Base-by-base conservation (phyloP, 2,797 vertebrate genomes). In the Eremophila alpestris region DNA sequence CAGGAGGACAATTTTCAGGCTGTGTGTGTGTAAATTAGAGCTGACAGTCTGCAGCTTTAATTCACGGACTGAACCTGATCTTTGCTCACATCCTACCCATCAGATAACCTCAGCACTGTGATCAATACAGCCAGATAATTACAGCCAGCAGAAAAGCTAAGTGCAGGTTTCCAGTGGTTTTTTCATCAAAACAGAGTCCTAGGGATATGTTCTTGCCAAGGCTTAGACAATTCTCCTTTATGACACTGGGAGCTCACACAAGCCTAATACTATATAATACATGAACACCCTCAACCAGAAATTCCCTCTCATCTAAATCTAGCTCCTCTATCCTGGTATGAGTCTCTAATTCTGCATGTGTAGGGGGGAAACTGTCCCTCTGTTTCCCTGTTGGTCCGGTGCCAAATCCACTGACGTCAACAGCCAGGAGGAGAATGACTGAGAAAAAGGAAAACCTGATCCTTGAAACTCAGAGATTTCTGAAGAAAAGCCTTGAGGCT, bases 71-170 rank as follows among this genome's bases (percentile, higher is more conserved):
- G 51, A 91, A 69, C 82, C 87, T 77, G 89, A 94, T 90, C 89
- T 96, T 77, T 91, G 52, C 84, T 85, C 86, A 49, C 62, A 93
- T 71, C 63, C 76, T 95, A 84, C 75, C 54, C 77, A 90, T 82
- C 45, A 40, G 84, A 90, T 87, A 92, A 93, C 64, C 64, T 90
- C 46, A 89, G 76, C 74, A 88, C 83, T 83, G 23, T 36, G 41
- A 95, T 97, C 94, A 83, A 93, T 96, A 96, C 55, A 64, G 87
- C 23, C 54, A 96, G 90, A 96, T 95, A 95, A 96, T 95, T 97
- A 77, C 64, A 94, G 73, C 46, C 84, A 93, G 73, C 94, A 83
- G 86, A 84, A 93, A 96, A 93, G 52, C 63, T 94, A 96, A 96
- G 67, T 34, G 34, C 54, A 73, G 84, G 62, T 89, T 96, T 96